Conservation (phyloP, 53 echinoderm and acorn worm species). For the Patiria pectinifera region DNA sequence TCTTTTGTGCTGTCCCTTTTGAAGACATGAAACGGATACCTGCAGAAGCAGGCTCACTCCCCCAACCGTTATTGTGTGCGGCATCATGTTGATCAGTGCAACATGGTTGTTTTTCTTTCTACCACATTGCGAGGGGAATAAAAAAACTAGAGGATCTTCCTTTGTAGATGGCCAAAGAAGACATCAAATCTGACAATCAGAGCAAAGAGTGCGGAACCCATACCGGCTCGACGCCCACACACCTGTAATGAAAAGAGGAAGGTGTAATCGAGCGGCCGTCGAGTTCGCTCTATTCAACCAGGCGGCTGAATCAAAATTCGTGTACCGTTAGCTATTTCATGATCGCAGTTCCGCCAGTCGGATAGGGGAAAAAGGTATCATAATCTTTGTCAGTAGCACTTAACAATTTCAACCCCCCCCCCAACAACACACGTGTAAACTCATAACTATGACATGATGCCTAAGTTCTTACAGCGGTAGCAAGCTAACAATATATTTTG, state of each 20-base stretch:
- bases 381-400: too few relatives aligned
- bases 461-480: too few relatives aligned
- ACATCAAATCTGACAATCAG: slow-evolving; percentile 18
- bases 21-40: background rate
- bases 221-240: slow-evolving; percentile 41
- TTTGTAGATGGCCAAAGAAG: slow-evolving; percentile 7
- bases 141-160: background rate
- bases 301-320: background rate
- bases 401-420: too few relatives aligned
- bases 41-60: background rate
- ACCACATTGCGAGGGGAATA: background rate
- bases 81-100: slow-evolving; percentile 1
- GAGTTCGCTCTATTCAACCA: background rate
- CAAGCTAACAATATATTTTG: too few relatives aligned
- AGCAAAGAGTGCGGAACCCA: slow-evolving; percentile 25
- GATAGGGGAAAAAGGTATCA: too few relatives aligned
- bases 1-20: background rate
- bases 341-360: background rate
- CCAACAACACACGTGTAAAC: too few relatives aligned
- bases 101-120: slow-evolving; percentile 23
- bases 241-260: slow-evolving; percentile 35
- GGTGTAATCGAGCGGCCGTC: slow-evolving; percentile 45
- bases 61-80: background rate
- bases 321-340: slow-evolving; percentile 22
- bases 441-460: too few relatives aligned